Conservation (phyloP, 2,888 invertebrate species). For the Sphaeridia pumilis region DNA sequence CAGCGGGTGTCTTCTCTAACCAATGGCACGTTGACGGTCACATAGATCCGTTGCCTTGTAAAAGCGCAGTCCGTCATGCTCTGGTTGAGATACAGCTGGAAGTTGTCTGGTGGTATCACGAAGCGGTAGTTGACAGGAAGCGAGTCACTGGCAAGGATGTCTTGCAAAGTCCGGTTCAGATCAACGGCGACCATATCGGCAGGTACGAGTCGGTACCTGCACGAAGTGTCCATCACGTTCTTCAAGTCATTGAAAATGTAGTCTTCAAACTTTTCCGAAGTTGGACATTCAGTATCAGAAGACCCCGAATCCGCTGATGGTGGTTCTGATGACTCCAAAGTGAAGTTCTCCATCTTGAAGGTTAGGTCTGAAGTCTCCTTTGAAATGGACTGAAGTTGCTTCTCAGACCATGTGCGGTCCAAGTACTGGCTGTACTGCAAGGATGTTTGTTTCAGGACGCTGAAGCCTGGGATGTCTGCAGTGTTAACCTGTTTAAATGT, state of each 20-base stretch:
- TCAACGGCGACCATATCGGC: not conserved
- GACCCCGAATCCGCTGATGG: not conserved
- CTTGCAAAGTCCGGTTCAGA: not conserved
- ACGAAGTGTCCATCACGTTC: not conserved
- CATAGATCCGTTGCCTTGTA: not conserved
- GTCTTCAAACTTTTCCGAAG: too few relatives aligned
- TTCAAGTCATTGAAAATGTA: not conserved
- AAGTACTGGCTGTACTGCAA: not conserved
- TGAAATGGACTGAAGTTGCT: not conserved
- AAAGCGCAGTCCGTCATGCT: conserved; percentile 1
- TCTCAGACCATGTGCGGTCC: not conserved
- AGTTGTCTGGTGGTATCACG: not conserved
- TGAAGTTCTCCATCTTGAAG: too few relatives aligned
- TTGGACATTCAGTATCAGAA: too few relatives aligned
- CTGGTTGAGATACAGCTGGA: conserved; percentile 1
- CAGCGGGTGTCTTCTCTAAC: not conserved
- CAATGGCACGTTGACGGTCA: conserved; percentile 2
- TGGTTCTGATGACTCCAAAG: not conserved
- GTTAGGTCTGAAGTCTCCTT: not conserved
- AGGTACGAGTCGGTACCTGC: not conserved
- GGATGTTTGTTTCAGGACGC: not conserved
- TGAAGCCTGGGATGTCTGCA: not conserved
- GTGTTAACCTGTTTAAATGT: not conserved
- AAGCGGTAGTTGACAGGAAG: conserved; percentile 1
- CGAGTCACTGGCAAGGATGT: not conserved